Base-by-base conservation (phyloP, 2,113 vertebrate species). In the Progne subis region DNA sequence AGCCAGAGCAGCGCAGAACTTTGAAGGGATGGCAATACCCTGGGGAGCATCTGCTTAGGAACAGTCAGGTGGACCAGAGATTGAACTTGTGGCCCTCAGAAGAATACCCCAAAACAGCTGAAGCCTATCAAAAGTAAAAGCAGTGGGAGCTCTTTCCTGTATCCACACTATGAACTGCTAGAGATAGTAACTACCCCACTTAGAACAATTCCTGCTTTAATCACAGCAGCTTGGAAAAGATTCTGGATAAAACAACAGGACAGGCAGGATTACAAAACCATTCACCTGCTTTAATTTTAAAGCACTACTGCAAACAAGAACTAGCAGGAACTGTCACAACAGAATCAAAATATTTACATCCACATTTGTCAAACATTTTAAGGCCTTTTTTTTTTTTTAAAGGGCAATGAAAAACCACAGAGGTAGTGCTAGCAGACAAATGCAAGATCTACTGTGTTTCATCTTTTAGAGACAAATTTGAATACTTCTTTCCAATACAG, bases 271-370 rank as follows among this genome's bases (percentile, higher is more conserved):
- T 25, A 81, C 47, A 67, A 24, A 81, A 43, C 64, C n/a, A n/a
- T 47, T 85, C 34, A 57, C 64, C 82, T 82, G 46, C 71, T 94
- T 88, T 43, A 23, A 56, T 76, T 72, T 43, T 44, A 77, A 77
- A 88, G 72, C 68, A 41, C 59, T 64, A 46, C 74, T 76, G 81
- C 81, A 69, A 92, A 92, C 53, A 49, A 53, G 25, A 84, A 46
- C 60, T 52, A 77, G 72, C 70, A 77, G 74, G 64, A 81, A 60
- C 59, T 31, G 41, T 86, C 80, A 80, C 60, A 79, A 80, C 61
- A 70, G 39, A 74, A 78, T 17, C 41, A 37, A 69, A 56, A 64
- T 41, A 75, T 56, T 82, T 88, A 81, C 60, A 59, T 47, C 71
- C 52, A 60, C 49, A 11, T 74, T 52, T 88, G 39, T 65, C 76